Evolutionary conservation across 2,113 vertebrate genomes (phyloP), one percentile per base, ranked within the genome.

Genomic region (Tapirus terrestris): DNA sequence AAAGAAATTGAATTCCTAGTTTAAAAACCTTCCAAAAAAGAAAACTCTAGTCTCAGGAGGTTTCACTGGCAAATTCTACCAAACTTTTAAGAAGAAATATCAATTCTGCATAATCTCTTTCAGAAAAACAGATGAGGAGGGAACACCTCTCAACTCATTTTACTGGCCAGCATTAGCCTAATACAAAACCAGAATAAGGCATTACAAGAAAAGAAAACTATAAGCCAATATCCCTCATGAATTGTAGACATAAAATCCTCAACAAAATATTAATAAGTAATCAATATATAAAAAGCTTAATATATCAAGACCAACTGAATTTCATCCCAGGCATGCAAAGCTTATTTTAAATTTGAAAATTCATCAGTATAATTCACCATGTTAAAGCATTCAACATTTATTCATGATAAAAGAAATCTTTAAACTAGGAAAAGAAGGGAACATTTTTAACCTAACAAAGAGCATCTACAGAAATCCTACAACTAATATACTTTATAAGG

Each of bases 61-160:
- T 77, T 95, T 94, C 13, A 77, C n/a, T 53, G n/a, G 10, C n/a
- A 86, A 73, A 79, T 21, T 87, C 48, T 86, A 43, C n/a, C 60
- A 96, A 83, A 75, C 43, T 51, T 83, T 53, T 77, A 84, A 89
- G 53, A 89, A 53, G 39, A 79, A n/a, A 53, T 93, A 93, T 8
- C n/a, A 70, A 3, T 65, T 76, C 51, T 51, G 16, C 51, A 76
- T 6, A 67, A 2, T 77, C 51, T 89, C 25, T 92, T 73, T 88
- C 68, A 63, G 58, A 53, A 84, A 81, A 23, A 11, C 10, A 63
- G 23, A 77, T 17, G 23, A 65, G 8, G 9, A 25, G 5, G 25
- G 7, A 83, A 12, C 8, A 68, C 23, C 29, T 36, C 6, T 18
- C 36, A 56, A 20, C 10, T 67, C 21, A 27, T 67, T 67, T 80